Evolutionary conservation across 2,888 invertebrate genomes (phyloP), one percentile per base, ranked within the genome.

Genomic region (Eumacrocentrus americanus): DNA sequence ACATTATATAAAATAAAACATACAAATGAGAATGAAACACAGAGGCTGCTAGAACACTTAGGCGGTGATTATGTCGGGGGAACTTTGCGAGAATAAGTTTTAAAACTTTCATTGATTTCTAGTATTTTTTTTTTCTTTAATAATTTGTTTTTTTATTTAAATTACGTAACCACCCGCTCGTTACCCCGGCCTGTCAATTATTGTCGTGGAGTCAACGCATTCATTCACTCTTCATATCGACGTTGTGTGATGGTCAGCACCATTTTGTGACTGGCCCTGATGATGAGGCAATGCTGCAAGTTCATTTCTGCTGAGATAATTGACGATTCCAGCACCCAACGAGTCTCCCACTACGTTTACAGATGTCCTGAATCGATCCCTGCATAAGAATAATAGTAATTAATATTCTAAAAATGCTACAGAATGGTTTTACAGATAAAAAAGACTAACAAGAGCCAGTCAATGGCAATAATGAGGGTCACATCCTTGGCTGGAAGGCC

Each of bases 271-370:
- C 57, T 69, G 72, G 2, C 48, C 66, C n/a, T n/a, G n/a, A 16
- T 64, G 16, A 29, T 72, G 76, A 0, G 79, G 78, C 67, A 83
- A 64, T 35, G 78, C 71, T 16, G 78, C 75, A 46, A 86, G 72
- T 59, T 86, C 86, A 34, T 81, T 74, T 70, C 81, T 81, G 73
- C 85, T 85, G 61, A 88, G 73, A 69, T 86, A 83, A 64, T 84
- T 83, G 7, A 90, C 89, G 62, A 90, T 87, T 2, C 87, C 89
- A 2, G 89, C 88, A 1, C 89, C 89, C 38, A 88, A 81, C 1
- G 88, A 86, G 73, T 90, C 90, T 5, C 89, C 89, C 65, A 88
- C 81, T 6, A 90, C 89, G 73, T 90, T 90, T 46, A 89, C 72
- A 78, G 84, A 80, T 81, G 86, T 76, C 82, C 84, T 77, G 75